Evolutionary conservation across 2,797 vertebrate genomes (phyloP).

Genomic region (Neosilurus mollespiculum): DNA sequence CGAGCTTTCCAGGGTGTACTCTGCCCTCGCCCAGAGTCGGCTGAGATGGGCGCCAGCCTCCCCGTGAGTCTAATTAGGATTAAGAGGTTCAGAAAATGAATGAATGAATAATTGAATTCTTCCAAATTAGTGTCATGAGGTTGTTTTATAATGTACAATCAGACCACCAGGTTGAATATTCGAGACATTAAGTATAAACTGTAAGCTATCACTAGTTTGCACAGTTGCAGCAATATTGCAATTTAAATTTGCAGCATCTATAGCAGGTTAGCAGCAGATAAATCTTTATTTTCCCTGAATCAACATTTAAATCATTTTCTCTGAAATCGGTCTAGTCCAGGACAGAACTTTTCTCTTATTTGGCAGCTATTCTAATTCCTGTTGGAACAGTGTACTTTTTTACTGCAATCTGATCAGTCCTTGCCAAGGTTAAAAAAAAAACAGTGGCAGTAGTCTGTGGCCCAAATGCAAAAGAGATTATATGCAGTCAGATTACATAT

Average conservation of each 20-base stretch:
- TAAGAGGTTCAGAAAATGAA: too few species aligned
- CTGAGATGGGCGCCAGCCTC: too few species aligned
- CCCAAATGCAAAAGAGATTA: constrained; percentile 2
- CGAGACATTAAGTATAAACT: not conserved
- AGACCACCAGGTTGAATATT: not conserved
- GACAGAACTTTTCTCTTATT: constrained; percentile 40
- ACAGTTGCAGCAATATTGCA: not conserved
- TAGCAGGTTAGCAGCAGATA: not conserved
- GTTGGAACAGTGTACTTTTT: constrained; percentile 46
- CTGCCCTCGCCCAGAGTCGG: too few species aligned
- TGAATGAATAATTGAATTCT: not conserved
- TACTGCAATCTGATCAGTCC: constrained; percentile 44
- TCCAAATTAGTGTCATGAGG: not conserved
- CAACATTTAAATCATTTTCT: constrained; percentile 26
- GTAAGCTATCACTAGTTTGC: not conserved
- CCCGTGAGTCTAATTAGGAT: too few species aligned
- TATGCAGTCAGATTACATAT: not conserved
- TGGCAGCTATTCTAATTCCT: constrained; percentile 47
- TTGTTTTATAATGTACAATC: not conserved
- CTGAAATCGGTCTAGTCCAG: constrained; percentile 19
- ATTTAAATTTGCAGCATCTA: not conserved
- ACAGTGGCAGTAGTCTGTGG: constrained; percentile 41
- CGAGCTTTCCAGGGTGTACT: too few species aligned
- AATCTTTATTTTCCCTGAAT: constrained; percentile 25
- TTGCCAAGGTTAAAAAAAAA: constrained; percentile 55